Base-by-base conservation (phyloP, 1,140 invertebrate genomes). In the Drosophila subobscura region DNA sequence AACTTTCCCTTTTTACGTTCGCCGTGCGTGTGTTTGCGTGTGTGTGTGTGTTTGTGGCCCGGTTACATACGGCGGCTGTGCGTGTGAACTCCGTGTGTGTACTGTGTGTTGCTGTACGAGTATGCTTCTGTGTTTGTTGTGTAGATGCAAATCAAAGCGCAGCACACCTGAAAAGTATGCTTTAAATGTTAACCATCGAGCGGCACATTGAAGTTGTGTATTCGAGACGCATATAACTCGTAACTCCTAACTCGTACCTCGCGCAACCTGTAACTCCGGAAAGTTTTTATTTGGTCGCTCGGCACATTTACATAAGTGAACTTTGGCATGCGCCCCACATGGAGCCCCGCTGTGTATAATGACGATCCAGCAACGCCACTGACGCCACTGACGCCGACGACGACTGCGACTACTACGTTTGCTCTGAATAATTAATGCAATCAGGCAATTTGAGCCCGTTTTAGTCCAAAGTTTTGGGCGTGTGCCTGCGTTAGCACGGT, bases 351-450 rank as follows among this genome's bases (percentile, higher is more conserved):
- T 53, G 63, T 72, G 42, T 33, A 23, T 6, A 27, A 27, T 27
- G 25, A 27, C 25, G 25, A 27, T 27, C 25, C 40, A 23, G 14
- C 12, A 56, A 27, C 42, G 41, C 27, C 45, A 55, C 44, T 51
- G 54, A 55, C 56, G 45, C 59, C 65, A n/a, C n/a, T 20, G 45
- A 27, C 33, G 27, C 44, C 70, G 46, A 52, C 54, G 5, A 56
- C 22, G 16, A 52, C 4, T n/a, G n/a, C n/a, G 3, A 42, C 46
- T 40, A 40, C 56, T 40, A 40, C 56, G 63, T 80, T 81, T 72
- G 65, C 71, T 72, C 83, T 86, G 83, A 86, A 86, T 86, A 86
- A 88, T 88, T 86, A 86, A 86, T 86, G 83, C 84, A 86, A 88
- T 88, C 83, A 88, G 83, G 83, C 83, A 46, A 79, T 83, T 88